Evolutionary conservation across 2,113 vertebrate genomes (phyloP).

Genomic region (Sander vitreus): DNA sequence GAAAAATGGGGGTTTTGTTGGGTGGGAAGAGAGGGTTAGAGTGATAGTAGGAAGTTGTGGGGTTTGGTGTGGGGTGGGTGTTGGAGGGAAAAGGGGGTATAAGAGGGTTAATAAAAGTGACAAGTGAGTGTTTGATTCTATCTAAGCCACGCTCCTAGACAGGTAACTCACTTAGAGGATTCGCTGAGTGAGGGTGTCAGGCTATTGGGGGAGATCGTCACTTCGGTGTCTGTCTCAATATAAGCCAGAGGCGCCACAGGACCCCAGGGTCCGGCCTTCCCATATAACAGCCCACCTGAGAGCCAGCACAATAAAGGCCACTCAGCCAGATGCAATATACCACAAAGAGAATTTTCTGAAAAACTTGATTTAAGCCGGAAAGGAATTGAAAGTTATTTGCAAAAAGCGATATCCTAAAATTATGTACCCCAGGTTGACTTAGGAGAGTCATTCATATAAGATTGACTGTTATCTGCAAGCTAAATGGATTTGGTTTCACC

Average conservation of each 20-base stretch:
- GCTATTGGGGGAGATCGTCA: constrained; percentile 72
- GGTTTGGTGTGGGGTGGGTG: constrained; percentile 44
- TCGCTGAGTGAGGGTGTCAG: constrained; percentile 76
- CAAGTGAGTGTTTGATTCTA: constrained; percentile 84
- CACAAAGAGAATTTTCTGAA: constrained; percentile 76
- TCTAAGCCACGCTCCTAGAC: constrained; percentile 78
- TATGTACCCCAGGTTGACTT: constrained; percentile 75
- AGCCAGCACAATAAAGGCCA: constrained; percentile 79
- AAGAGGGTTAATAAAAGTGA: constrained; percentile 84
- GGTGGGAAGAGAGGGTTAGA: constrained; percentile 54
- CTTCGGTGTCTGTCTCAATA: constrained; percentile 82
- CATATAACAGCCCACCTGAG: constrained; percentile 78
- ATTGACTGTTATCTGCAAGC: constrained; percentile 73
- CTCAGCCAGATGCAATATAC: constrained; percentile 76
- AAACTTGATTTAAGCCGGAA: constrained; percentile 77
- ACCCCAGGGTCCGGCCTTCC: constrained; percentile 72
- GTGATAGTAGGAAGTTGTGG: constrained; percentile 42
- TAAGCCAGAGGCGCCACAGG: constrained; percentile 77
- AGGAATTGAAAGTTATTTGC: constrained; percentile 83
- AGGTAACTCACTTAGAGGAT: constrained; percentile 84
- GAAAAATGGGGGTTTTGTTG: constrained; percentile 61
- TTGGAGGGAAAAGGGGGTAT: constrained; percentile 50
- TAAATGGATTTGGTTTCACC: constrained; percentile 80
- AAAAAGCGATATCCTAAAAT: constrained; percentile 80
- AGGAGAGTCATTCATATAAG: constrained; percentile 78